Base-by-base conservation (phyloP, 2,888 invertebrate species). In the Leptopilina drosophilae region DNA sequence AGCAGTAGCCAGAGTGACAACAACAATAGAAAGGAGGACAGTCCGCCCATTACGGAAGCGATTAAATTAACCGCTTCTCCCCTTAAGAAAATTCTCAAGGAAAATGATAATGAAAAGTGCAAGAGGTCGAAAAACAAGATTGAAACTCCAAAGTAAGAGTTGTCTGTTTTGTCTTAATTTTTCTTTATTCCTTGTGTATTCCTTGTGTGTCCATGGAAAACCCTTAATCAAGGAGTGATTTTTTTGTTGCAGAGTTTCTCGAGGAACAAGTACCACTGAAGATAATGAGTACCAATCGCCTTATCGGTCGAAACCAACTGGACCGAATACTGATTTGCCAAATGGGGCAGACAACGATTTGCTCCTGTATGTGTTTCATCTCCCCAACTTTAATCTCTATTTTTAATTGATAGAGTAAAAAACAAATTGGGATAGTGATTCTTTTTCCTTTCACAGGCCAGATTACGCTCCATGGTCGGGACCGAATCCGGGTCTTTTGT, bases 381-480 rank as follows among this genome's bases (percentile, higher is more conserved):
- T 20, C 20, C 20, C 20, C 20, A 20, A 20, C 20, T 20, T 20
- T 20, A 20, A 20, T 20, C 20, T 20, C 20, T 20, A 1, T 20
- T 49, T 9, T 49, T 49, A 8, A 7, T 49, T 49, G 3, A 9
- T n/a, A n/a, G n/a, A n/a, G n/a, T n/a, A n/a, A n/a, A n/a, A n/a
- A n/a, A n/a, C n/a, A n/a, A n/a, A n/a, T 49, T 49, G 8, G 4
- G 7, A 49, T 42, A 42, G 7, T 42, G 7, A 42, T 8, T 42
- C 8, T 42, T 5, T 42, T 1, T 42, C 8, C 42, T 42, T 42
- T 8, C 91, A 77, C 88, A 97, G 97, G 80, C 95, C 95, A 82
- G 96, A 97, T 88, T 97, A 97, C 89, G 94, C 96, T 75, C 95
- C 96, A 5, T 97, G 97, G 97, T 95, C 95, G 84, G 97, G 97